Percentiles rank a stretch among this genome's conserved stretches.
Conservation (phyloP, 2,113 vertebrate species). For the Plestiodon gilberti region DNA sequence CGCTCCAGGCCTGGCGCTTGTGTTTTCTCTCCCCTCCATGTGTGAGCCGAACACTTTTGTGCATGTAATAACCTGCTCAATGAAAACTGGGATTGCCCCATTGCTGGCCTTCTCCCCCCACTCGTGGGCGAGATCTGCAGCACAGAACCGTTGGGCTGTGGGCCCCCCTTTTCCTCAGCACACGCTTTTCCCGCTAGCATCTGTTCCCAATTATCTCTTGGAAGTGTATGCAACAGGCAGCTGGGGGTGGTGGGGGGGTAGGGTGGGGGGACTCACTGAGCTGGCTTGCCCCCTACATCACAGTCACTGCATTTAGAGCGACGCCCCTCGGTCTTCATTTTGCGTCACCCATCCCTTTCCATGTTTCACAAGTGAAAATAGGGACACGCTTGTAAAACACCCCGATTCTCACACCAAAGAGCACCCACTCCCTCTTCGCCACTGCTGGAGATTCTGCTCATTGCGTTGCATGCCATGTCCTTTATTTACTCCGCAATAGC, state of each 20-base stretch:
- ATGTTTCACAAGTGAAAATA: no score
- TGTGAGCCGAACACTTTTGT: neutral
- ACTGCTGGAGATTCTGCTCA: neutral
- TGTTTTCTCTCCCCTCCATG: neutral
- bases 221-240: slow-evolving; percentile 26
- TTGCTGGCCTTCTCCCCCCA: slow-evolving; percentile 6
- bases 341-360: neutral
- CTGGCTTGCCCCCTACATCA: neutral
- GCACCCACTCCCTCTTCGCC: neutral
- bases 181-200: slow-evolving; percentile 20
- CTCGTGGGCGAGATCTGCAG: neutral
- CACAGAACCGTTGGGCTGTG: neutral
- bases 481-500: no score
- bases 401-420: no score
- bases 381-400: no score
- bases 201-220: slow-evolving; percentile 40
- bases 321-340: neutral
- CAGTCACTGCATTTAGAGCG: neutral
- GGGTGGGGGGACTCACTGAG: neutral
- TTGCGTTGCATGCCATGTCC: neutral
- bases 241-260: neutral
- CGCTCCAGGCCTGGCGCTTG: neutral
- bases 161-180: neutral
- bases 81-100: neutral
- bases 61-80: neutral